Evolutionary conservation across 2,888 invertebrate genomes (phyloP).

Genomic region (Synanthedon tipuliformis): DNA sequence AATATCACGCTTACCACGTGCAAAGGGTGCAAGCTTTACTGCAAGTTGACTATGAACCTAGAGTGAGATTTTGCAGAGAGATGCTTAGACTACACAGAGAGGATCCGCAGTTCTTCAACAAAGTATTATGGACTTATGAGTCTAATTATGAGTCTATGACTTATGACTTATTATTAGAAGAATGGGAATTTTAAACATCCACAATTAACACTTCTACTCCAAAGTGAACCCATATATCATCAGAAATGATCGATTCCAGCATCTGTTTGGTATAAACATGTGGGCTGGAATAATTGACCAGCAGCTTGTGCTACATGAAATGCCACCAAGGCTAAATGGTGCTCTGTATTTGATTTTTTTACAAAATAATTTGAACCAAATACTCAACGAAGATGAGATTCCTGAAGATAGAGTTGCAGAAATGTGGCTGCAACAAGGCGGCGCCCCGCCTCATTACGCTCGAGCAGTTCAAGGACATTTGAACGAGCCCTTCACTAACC

Average conservation of each 20-base stretch:
- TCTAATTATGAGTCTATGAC: too few species aligned
- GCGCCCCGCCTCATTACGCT: constrained; percentile 5
- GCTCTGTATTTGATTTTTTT: constrained; percentile 8
- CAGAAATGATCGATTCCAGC: constrained; percentile 6
- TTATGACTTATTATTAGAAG: too few species aligned
- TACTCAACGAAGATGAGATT: constrained; percentile 2
- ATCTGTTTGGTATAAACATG: constrained; percentile 7
- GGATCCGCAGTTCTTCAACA: constrained; percentile 1
- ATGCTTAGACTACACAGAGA: constrained; percentile 8
- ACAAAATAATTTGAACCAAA: constrained; percentile 4
- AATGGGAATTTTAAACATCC: constrained; percentile 8
- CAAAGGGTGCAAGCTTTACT: constrained; percentile 8
- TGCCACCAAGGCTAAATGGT: constrained; percentile 9
- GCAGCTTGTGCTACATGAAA: constrained; percentile 5
- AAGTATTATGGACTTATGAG: constrained; percentile 4
- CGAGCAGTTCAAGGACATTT: constrained; percentile 1
- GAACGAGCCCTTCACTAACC: constrained; percentile 4
- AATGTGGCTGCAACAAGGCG: constrained; percentile 4
- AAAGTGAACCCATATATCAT: constrained; percentile 6
- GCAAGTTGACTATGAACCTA: constrained; percentile 8
- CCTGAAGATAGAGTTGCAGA: neutral
- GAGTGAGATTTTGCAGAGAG: constrained; percentile 9
- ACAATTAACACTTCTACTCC: constrained; percentile 4
- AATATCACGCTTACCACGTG: constrained; percentile 7
- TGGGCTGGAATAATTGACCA: constrained; percentile 7